Evolutionary conservation across 2,888 invertebrate species (phyloP).

Genomic region (Himalopsyche kuldschensis): DNA sequence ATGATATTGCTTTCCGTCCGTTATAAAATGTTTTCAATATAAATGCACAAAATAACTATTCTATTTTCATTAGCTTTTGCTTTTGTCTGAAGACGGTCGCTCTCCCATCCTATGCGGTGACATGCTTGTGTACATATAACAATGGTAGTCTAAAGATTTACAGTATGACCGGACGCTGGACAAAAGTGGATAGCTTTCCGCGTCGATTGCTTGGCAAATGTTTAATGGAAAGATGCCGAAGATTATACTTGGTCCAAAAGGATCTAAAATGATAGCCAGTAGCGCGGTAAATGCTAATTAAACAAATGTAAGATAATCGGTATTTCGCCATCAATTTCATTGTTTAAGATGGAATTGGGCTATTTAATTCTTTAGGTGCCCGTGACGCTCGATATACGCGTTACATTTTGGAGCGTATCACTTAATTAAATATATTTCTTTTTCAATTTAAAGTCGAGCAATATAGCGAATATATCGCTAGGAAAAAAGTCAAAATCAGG

Average conservation of each 20-base stretch:
- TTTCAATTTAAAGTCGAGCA: no score
- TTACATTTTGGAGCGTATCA: no score
- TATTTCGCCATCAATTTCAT: no score
- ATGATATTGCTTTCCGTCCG: no score
- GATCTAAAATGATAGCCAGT: neutral
- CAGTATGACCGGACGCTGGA: neutral
- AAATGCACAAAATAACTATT: neutral
- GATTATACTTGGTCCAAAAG: slow-evolving; percentile 6
- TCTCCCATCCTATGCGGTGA: neutral
- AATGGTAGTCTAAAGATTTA: slow-evolving; percentile 4
- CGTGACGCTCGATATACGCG: no score
- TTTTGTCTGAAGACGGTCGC: neutral
- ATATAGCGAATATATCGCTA: no score
- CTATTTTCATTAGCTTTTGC: neutral
- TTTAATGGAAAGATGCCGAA: slow-evolving; percentile 15
- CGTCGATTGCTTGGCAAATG: slow-evolving; percentile 27
- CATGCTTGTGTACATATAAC: neutral
- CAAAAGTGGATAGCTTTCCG: slow-evolving; percentile 5
- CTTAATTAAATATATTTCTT: no score
- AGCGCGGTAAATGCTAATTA: neutral
- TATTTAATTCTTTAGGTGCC: no score
- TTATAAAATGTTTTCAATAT: neutral
- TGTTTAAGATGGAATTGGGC: no score
- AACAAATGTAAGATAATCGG: no score
- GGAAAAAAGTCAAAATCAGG: no score